Base-by-base conservation (phyloP, 2,888 invertebrate species). In the Acanthosepion esculentum region DNA sequence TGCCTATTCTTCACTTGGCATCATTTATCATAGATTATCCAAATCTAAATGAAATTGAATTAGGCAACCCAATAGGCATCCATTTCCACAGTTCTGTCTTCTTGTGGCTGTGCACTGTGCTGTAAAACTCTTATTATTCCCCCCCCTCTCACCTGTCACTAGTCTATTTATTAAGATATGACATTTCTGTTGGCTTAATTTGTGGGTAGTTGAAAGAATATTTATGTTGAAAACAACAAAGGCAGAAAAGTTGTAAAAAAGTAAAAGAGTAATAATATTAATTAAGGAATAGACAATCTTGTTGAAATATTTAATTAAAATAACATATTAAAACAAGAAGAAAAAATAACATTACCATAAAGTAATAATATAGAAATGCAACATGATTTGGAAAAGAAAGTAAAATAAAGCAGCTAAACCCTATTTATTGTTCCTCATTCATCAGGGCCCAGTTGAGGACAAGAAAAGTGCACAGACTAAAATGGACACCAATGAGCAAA, bases 101-200 rank as follows among this genome's bases (percentile, higher is more conserved):
- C 29, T 78, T 20, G 20, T 59, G 41, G 23, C 23, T 23, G 59
- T 59, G 59, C 59, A 59, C 59, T 23, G 23, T 78, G 15, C 29
- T 78, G 78, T 29, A 78, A 78, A 78, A 78, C 78, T 78, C n/a
- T n/a, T n/a, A 29, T 78, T 10, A n/a, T 10, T 29, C n/a, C 78
- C 10, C 78, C 41, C 41, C 0, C 41, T 41, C 3, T 3, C 2
- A 78, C 12, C 78, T 78, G n/a, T 78, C n/a, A 78, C 5, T 78
- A 78, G n/a, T n/a, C 78, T 29, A 78, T 78, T 41, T 78, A 78
- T 3, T 8, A 78, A n/a, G 10, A 78, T 78, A n/a, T 78, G 78
- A n/a, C 78, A 78, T 78, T 78, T n/a, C 78, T 78, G 78, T n/a
- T 78, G 78, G n/a, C n/a, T 78, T 78, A 78, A 78, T 78, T 78